phyloP scores from a whole-genome alignment of 2,797 vertebrate species.

The Propithecus perrieri region DNA sequence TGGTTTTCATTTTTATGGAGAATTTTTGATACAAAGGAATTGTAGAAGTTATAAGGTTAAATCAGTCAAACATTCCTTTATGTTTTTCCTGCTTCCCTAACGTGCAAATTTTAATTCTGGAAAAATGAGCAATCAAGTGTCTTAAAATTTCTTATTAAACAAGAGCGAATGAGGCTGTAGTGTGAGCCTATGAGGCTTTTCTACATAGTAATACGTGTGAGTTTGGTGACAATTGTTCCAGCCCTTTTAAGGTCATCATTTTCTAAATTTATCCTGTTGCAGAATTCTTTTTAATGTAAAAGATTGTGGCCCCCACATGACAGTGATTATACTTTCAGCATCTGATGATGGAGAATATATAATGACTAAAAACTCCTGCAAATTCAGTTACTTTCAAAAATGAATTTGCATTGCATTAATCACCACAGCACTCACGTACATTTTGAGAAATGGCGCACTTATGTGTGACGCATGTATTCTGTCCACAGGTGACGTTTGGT shows the following conservation, averaged over 20 bases:
- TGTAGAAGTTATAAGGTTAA: not conserved
- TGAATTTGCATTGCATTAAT: not conserved
- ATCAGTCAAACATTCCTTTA: not conserved
- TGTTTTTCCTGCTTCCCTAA: not conserved
- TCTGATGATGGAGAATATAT: not conserved
- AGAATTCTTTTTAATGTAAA: not conserved
- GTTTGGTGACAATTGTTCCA: not conserved
- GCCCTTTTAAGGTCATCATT: not conserved
- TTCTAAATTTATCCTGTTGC: slow-evolving; percentile 18
- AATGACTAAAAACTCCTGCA: not conserved
- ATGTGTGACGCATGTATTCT: not conserved
- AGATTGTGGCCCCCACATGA: not conserved
- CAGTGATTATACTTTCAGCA: not conserved
- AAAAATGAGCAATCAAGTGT: not conserved
- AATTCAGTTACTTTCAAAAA: slow-evolving; percentile 38
- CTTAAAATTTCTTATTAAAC: not conserved
- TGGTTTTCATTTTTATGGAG: slow-evolving; percentile 17
- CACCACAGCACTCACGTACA: not conserved
- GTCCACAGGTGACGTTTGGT: not conserved
- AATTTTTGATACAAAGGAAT: not conserved
- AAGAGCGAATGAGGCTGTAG: not conserved
- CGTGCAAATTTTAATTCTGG: not conserved
- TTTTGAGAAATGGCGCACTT: slow-evolving; percentile 34
- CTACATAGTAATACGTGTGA: not conserved
- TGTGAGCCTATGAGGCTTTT: not conserved